Evolutionary conservation across 1,140 invertebrate species (phyloP), one percentile per base, ranked within the genome.

Genomic region (Pogonomyrmex barbatus): DNA sequence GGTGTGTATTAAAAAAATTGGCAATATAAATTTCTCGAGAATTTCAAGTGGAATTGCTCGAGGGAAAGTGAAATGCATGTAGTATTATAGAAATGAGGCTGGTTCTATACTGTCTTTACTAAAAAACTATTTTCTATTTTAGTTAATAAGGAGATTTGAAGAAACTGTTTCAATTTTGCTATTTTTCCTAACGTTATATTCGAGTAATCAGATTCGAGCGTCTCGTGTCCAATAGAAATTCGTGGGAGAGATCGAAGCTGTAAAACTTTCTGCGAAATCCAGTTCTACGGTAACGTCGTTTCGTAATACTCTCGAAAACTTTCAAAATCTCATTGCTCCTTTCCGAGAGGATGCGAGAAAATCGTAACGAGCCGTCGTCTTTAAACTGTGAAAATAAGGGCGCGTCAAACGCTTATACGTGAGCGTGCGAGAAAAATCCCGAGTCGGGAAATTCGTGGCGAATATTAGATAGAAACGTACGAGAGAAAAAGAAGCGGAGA

Each of bases 361-460:
- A 75, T 39, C 33, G 67, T 73, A 60, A 73, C 52, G 52, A 60
- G 42, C 24, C 39, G 67, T 71, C 39, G 42, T 73, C 42, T 60
- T 73, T 73, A 82, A 73, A 71, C 67, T n/a, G 79, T 30, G 42
- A 60, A 73, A 71, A 82, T 71, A 58, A 39, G 50, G 47, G 24
- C 9, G 79, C 54, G 77, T 81, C 33, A 71, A 81, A 70, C 67
- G 52, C n/a, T 52, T 45, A 39, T 45, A 67, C 60, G 14, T n/a
- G 58, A 2, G n/a, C 24, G 50, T 17, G 79, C 68, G n/a, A 50
- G 42, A 60, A 60, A 75, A 75, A 50, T 82, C 54, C 54, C 67
- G 54, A 73, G 52, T 60, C 42, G 45, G 42, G 12, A 73, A 50
- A 63, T 39, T 56, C 54, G 54, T 17, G 47, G 67, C 67, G 39